Percentiles rank a stretch among this genome's conserved stretches.
Evolutionary conservation across 2,113 vertebrate genomes (phyloP).

Genomic region (Zosterops lateralis): DNA sequence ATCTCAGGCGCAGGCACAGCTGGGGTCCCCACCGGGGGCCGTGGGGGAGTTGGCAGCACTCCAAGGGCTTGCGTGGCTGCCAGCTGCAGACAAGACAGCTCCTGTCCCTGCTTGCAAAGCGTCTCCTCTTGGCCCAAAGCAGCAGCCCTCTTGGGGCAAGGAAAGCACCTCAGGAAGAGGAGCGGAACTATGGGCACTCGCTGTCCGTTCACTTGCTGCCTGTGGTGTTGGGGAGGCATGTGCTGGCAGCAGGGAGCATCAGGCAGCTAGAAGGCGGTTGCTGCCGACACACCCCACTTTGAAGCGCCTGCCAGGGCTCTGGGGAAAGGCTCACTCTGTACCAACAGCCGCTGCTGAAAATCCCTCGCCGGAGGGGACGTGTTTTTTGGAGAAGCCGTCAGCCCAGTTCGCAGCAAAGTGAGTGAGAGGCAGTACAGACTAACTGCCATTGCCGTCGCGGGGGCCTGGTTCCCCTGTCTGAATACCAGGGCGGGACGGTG

Average conservation of each 20-base stretch:
- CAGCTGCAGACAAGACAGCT: slow-evolving; percentile 39
- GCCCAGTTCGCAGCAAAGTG: neutral
- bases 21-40: neutral
- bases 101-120: neutral
- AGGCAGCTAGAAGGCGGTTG: neutral
- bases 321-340: neutral
- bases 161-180: neutral
- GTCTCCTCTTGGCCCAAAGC: neutral
- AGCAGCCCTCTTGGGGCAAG: neutral
- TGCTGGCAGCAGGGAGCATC: neutral
- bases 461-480: neutral
- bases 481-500: rapidly evolving
- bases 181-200: rapidly evolving
- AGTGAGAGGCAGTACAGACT: neutral
- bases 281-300: neutral
- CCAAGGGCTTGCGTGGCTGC: neutral
- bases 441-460: rapidly evolving
- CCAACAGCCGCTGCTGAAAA: neutral
- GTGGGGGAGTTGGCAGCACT: neutral
- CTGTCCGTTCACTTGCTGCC: neutral
- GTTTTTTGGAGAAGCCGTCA: neutral
- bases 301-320: slow-evolving; percentile 14
- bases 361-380: neutral
- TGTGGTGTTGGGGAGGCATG: neutral
- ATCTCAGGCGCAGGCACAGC: neutral